phyloP scores from a whole-genome alignment of 2,797 vertebrate genomes.

The Tenualosa ilisha region DNA sequence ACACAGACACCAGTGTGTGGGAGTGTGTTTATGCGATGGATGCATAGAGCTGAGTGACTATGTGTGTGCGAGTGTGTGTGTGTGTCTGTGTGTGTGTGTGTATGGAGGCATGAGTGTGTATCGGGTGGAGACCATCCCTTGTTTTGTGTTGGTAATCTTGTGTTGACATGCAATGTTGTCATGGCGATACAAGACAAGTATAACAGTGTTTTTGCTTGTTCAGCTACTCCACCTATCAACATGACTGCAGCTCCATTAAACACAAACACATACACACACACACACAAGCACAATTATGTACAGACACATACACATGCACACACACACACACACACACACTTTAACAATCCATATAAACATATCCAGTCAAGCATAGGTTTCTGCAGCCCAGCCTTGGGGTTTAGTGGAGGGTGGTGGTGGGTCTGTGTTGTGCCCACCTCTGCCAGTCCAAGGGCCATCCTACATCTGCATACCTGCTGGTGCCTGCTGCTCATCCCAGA shows the following conservation, averaged over 20 bases:
- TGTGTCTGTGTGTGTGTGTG: background rate
- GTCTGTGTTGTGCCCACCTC: background rate
- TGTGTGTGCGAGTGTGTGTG: background rate
- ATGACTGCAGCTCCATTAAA: background rate
- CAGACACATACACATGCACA: background rate
- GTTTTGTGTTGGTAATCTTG: background rate
- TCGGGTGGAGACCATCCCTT: background rate
- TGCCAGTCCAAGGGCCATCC: background rate
- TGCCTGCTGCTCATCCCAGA: background rate
- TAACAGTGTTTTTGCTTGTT: background rate
- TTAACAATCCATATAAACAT: background rate
- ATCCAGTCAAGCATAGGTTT: background rate
- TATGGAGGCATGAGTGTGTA: background rate
- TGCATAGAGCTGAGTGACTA: background rate
- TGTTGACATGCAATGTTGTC: background rate
- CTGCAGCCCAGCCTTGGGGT: too few species aligned
- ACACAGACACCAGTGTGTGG: too few species aligned
- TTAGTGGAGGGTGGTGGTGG: too few species aligned
- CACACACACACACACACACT: background rate
- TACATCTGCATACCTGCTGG: background rate
- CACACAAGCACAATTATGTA: background rate
- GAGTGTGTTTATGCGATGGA: background rate
- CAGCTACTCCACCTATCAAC: conserved; percentile 9
- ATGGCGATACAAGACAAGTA: background rate
- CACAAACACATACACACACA: background rate